Conservation (phyloP, 1,140 invertebrate species). For the Pseudobourletiella spinata region DNA sequence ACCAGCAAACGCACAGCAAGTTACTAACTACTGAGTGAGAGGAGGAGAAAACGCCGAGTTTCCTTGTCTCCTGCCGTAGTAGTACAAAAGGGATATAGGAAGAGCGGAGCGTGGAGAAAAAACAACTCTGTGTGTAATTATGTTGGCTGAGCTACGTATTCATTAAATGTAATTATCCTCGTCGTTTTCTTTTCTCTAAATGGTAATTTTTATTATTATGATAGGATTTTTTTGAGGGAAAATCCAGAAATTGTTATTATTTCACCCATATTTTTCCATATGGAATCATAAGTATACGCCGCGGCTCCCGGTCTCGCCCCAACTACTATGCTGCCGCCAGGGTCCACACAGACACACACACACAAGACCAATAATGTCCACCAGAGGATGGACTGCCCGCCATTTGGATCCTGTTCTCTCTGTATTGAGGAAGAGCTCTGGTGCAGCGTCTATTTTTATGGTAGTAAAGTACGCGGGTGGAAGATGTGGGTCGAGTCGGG, state of each 20-base stretch:
- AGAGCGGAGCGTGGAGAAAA: background rate
- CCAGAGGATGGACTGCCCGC: no score
- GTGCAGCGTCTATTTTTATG: no score
- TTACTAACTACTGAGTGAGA: background rate
- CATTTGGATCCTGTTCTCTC: no score
- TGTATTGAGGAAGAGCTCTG: no score
- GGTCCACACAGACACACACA: no score
- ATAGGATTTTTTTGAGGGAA: constrained; percentile 1
- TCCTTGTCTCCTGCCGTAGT: background rate
- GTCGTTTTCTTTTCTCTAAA: background rate
- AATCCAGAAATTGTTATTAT: constrained; percentile 5
- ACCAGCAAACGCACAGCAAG: no score
- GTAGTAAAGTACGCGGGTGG: no score
- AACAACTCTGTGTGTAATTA: constrained; percentile 6
- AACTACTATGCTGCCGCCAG: no score
- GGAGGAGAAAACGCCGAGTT: background rate
- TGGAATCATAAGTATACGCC: no score
- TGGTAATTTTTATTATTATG: constrained; percentile 16
- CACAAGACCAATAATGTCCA: no score
- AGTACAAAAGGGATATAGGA: background rate
- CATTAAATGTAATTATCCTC: constrained; percentile 14
- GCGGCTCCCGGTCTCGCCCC: no score
- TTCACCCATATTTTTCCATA: background rate
- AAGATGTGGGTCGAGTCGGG: no score
- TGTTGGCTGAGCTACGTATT: constrained; percentile 2